Evolutionary conservation across 2,113 vertebrate species (phyloP).

Genomic region (Lagenorhynchus albirostris): DNA sequence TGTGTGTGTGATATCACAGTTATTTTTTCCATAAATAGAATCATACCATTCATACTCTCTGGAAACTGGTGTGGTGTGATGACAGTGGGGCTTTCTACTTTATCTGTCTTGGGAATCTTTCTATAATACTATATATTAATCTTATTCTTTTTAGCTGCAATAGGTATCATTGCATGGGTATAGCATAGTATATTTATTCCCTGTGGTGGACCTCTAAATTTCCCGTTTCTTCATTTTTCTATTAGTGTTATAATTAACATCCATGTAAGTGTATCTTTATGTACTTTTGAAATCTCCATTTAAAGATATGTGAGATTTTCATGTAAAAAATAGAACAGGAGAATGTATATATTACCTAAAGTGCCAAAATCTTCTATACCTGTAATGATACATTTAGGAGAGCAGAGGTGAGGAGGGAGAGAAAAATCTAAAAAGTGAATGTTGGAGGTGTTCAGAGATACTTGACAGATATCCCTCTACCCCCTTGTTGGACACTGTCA

Average conservation of each 20-base stretch:
- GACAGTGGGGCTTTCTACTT: background rate
- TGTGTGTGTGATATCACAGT: background rate
- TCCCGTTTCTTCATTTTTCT: background rate
- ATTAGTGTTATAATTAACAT: background rate
- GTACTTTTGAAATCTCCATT: background rate
- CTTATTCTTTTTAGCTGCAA: background rate
- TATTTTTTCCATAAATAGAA: background rate
- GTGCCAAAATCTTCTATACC: background rate
- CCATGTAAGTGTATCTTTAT: background rate
- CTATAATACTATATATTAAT: background rate
- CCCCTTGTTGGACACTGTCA: background rate
- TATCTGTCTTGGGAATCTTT: background rate
- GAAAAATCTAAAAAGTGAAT: background rate
- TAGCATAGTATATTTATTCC: background rate
- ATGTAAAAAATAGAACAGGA: slow-evolving; percentile 18
- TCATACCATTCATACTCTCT: background rate
- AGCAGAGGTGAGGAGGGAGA: background rate
- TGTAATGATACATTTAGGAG: background rate
- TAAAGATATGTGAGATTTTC: slow-evolving; percentile 17
- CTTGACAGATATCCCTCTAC: background rate
- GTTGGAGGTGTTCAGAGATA: background rate
- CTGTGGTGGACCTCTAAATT: background rate
- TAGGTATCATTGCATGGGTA: background rate
- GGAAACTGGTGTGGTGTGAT: background rate
- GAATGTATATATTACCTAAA: background rate